Evolutionary conservation across 2,113 vertebrate species (phyloP).

Genomic region (Tapirus terrestris): DNA sequence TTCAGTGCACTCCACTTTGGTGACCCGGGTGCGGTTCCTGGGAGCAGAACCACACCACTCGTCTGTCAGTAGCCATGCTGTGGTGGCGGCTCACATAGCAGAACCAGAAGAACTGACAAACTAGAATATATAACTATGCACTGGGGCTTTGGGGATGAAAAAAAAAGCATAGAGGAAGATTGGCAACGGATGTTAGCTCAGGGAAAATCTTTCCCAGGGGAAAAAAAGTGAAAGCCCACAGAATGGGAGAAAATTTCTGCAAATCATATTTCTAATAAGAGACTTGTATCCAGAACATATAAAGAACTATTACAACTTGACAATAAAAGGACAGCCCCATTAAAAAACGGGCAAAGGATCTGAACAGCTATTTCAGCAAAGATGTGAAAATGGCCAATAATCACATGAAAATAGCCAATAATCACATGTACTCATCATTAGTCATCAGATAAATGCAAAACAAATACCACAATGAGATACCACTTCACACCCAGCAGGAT

Average conservation of each 20-base stretch:
- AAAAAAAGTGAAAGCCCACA: not conserved
- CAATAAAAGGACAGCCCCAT: not conserved
- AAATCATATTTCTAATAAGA: not conserved
- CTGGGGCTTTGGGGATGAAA: no score
- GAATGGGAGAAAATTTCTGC: not conserved
- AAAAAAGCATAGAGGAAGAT: no score
- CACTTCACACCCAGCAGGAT: not conserved
- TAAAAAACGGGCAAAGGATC: not conserved
- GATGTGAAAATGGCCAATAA: not conserved
- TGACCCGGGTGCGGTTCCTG: no score
- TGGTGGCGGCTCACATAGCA: no score
- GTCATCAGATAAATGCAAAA: not conserved
- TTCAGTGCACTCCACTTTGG: no score
- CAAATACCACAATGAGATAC: not conserved
- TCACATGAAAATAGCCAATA: not conserved
- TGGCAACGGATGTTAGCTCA: no score
- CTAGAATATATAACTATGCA: no score
- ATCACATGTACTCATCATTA: not conserved
- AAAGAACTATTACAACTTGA: not conserved
- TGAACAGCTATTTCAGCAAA: not conserved
- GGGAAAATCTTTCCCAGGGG: no score
- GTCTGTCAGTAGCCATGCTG: no score
- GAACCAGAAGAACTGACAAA: no score
- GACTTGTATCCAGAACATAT: not conserved
- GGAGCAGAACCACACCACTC: no score